A percentile compares a stretch with the other conserved stretches of the same genome.
Conservation (phyloP, 2,113 vertebrate species). For the Rostratula benghalensis region DNA sequence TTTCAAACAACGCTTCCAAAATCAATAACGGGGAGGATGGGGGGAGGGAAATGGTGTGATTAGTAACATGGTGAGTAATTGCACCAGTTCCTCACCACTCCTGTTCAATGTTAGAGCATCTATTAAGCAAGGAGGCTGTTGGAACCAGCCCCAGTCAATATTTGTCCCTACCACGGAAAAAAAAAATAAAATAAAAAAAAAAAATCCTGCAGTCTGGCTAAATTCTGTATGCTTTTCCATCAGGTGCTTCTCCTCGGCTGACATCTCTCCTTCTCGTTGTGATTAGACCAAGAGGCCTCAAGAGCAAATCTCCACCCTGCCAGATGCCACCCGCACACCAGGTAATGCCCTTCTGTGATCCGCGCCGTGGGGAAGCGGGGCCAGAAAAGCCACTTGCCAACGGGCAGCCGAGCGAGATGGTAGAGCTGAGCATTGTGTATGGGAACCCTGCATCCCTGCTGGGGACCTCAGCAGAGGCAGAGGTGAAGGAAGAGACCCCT, state of each 20-base stretch:
- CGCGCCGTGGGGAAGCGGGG: rapidly evolving
- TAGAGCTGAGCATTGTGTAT: not conserved
- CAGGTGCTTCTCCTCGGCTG: not conserved
- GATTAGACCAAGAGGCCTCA: not conserved
- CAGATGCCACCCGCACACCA: rapidly evolving
- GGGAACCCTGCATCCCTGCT: not conserved
- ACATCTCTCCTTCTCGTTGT: not conserved
- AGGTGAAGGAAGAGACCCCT: not conserved
- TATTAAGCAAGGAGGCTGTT: not conserved
- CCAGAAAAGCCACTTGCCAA: not conserved
- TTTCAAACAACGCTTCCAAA: conserved; percentile 44
- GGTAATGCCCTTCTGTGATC: not conserved
- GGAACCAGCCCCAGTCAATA: not conserved
- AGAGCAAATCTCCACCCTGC: not conserved
- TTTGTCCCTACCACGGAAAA: not conserved
- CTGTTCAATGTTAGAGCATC: not conserved
- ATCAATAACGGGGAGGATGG: conserved; percentile 10
- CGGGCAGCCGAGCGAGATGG: not conserved
- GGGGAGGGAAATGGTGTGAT: conserved; percentile 31
- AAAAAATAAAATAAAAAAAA: too few relatives aligned
- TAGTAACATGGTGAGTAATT: conserved; percentile 36
- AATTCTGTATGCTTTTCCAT: not conserved
- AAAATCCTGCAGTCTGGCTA: not conserved
- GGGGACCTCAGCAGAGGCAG: rapidly evolving
- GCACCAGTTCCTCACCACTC: not conserved